Base-by-base conservation (phyloP, 2,888 invertebrate species). In the Luffia ferchaultella region DNA sequence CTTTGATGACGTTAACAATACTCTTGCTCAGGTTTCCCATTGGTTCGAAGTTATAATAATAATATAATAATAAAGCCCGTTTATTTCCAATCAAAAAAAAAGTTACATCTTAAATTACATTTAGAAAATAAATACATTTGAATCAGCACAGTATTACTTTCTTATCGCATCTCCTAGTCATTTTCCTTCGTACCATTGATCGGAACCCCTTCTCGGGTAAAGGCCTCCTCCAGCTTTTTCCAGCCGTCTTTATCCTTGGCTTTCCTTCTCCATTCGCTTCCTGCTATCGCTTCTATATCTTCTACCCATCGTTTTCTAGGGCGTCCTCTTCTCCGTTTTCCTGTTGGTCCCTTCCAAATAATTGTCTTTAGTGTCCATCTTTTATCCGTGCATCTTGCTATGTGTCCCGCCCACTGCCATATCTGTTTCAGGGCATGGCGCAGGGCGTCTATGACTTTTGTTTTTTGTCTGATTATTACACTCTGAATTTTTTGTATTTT, bases 391-490 rank as follows among this genome's bases (percentile, higher is more conserved):
- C 50, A 48, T 2, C 46, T 52, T 42, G 9, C 1, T 50, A 17
- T 16, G 18, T 53, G 51, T 15, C 54, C 52, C 18, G 56, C 52
- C 55, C 52, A 55, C 16, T 49, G 48, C 55, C 54, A 55, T 52
- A 55, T 54, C 9, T 55, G 50, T 42, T 52, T 56, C 20, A 51
- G 51, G 42, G 50, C 45, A n/a, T 52, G 49, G 9, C 20, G 52
- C 5, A 57, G 50, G 18, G 55, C 53, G 42, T 53, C 53, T 2
- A 18, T 54, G 12, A 45, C 52, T 53, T 56, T 51, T 17, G 52
- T 54, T 48, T 45, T 54, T 16, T 50, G 19, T 44, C 56, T 50
- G 17, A 54, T 57, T 12, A 2, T 20, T 5, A 19, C 51, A 20
- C 50, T 52, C 9, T 43, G 44, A 18, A 54, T 53, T 50, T 54